Conservation (phyloP, 2,888 invertebrate species). For the Trissonchulus sp. region DNA sequence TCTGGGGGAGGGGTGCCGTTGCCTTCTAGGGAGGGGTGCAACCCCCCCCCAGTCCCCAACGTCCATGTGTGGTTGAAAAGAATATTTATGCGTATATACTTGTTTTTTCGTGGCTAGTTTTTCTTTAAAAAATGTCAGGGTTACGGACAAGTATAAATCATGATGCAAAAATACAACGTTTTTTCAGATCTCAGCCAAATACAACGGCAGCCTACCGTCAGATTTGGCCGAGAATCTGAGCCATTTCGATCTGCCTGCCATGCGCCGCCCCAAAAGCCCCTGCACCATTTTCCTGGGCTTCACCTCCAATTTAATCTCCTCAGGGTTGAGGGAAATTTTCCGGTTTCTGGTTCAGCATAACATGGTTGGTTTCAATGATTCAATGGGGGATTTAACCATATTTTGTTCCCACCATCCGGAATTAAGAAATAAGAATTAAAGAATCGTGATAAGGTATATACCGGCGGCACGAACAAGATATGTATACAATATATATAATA, state of each 20-base stretch:
- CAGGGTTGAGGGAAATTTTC: slow-evolving; percentile 84
- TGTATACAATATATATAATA: too few relatives aligned
- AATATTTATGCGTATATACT: too few relatives aligned
- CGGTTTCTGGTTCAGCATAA: slow-evolving; percentile 75
- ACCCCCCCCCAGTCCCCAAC: too few relatives aligned
- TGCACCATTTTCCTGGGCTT: slow-evolving; percentile 95
- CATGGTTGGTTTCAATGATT: too few relatives aligned
- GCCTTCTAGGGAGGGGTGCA: too few relatives aligned
- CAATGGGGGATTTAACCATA: too few relatives aligned
- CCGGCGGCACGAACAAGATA: neutral
- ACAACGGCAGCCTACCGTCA: too few relatives aligned
- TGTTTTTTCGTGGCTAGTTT: too few relatives aligned
- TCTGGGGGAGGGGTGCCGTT: too few relatives aligned
- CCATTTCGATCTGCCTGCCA: slow-evolving; percentile 45
- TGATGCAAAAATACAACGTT: neutral
- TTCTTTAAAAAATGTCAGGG: too few relatives aligned
- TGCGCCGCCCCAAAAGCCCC: slow-evolving; percentile 51
- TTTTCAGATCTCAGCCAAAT: slow-evolving; percentile 59
- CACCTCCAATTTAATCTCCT: slow-evolving; percentile 94
- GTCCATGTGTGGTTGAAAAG: too few relatives aligned
- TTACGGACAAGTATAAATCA: neutral
- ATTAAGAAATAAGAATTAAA: neutral
- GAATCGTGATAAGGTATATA: neutral
- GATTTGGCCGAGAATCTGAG: slow-evolving; percentile 33
- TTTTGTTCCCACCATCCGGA: slow-evolving; percentile 8